Evolutionary conservation across 2,797 vertebrate genomes (phyloP), one percentile per base, ranked within the genome.

Genomic region (Carduelis carduelis): DNA sequence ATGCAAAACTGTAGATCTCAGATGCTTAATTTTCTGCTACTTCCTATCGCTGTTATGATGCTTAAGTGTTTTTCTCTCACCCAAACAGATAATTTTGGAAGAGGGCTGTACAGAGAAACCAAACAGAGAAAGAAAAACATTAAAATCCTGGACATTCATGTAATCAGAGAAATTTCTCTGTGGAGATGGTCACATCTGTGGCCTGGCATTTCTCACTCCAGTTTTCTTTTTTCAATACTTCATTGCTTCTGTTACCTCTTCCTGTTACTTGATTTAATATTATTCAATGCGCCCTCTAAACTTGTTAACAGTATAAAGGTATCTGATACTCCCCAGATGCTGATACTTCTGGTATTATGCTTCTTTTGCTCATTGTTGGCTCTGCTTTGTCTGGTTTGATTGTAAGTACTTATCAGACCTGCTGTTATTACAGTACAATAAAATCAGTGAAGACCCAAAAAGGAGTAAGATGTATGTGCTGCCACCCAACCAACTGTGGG

Each of bases 21-120:
- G 14, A 7, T 39, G 20, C 13, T 72, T 47, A 15, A n/a, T 69
- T 52, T 76, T 75, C 68, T 56, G 8, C 64, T 83, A 57, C 32
- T 53, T 90, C 7, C 5, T 44, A 22, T 14, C 0, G 0, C 17
- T 56, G 3, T 26, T 47, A 20, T 53, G 9, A 69, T 23, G 32
- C 21, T 83, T 56, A 68, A 65, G 28, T 35, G 20, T 12, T 61
- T 76, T 90, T 37, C 57, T 84, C 12, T 30, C 14, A 39, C 9
- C 10, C 34, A 69, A 35, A 75, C 4, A 47, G 14, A 20, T 44
- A 32, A 72, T 57, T 90, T 68, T 49, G 13, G 65, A 75, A 46
- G 39, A 64, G 56, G 14, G 5, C 6, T 79, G 16, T 59, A 87
- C 14, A 50, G 19, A 64, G 49, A 43, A 82, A 56, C 7, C 21